phyloP scores from a whole-genome alignment of 2,797 vertebrate genomes.

The Odontamblyopus rebecca region DNA sequence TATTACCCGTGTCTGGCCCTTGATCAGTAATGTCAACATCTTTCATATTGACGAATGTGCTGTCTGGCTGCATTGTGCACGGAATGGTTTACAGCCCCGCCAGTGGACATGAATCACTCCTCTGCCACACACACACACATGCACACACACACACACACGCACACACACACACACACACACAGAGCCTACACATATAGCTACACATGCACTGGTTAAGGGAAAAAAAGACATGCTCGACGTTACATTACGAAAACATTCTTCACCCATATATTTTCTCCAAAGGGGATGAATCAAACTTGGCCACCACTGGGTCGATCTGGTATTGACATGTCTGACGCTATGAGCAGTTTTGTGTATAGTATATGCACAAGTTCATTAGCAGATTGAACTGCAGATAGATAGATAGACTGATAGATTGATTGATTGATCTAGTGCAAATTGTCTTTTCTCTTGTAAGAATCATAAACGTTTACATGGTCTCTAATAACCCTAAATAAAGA shows the following conservation, averaged over 20 bases:
- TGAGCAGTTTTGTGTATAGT: constrained; percentile 90
- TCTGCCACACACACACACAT: constrained; percentile 77
- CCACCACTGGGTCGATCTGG: constrained; percentile 52
- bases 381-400: constrained; percentile 82
- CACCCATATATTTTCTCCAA: constrained; percentile 68
- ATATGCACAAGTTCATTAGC: constrained; percentile 88
- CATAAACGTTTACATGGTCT: too few species aligned
- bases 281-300: constrained; percentile 67
- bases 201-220: constrained; percentile 20
- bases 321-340: constrained; percentile 85
- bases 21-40: constrained; percentile 99
- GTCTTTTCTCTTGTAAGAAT: too few species aligned
- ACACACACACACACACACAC: constrained; percentile 37
- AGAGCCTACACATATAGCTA: constrained; percentile 27
- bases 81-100: constrained; percentile 97
- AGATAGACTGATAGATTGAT: too few species aligned
- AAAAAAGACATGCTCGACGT: constrained; percentile 64
- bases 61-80: constrained; percentile 96
- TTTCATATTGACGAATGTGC: constrained; percentile 99
- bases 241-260: constrained; percentile 67
- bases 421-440: too few species aligned
- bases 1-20: constrained; percentile 96
- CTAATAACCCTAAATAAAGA: too few species aligned
- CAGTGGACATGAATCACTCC: constrained; percentile 99
- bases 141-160: constrained; percentile 39